Evolutionary conservation across 2,888 invertebrate species (phyloP), one percentile per base, ranked within the genome.

Genomic region (Apodemia hepburni): DNA sequence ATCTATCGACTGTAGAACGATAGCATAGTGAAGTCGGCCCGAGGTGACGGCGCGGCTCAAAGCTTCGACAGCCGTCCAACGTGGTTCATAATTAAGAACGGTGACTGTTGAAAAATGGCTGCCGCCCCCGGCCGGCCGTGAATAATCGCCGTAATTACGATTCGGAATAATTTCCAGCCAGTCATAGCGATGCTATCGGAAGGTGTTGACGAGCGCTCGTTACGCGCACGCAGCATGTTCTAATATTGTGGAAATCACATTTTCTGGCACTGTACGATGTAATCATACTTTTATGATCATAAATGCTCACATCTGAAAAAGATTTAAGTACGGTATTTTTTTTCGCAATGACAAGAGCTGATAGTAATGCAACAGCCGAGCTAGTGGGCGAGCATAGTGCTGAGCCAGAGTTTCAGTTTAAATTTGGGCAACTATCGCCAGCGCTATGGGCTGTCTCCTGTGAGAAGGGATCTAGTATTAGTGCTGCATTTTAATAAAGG

Each of bases 101-200:
- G 91, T 91, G 91, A 91, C 91, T 91, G 89, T 90, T 90, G 90
- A 90, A 91, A 91, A 91, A 91, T 90, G 88, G 88, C 88, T 76
- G 89, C 89, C 89, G 90, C 89, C 90, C 90, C 90, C 88, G 89
- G 90, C 89, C 88, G 86, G 87, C 91, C 91, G 90, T 91, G 90
- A 91, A 91, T 90, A 91, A 91, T 91, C 90, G 91, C 80, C 87
- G 90, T 91, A 91, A 91, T 90, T 91, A 91, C 90, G 86, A 90
- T 85, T 90, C 87, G 85, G 90, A 90, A 91, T 90, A 91, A 90
- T 91, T 91, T 91, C 90, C 87, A 85, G 88, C 90, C 88, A 91
- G 91, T 91, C 91, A 91, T 91, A 91, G 90, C 88, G 91, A 91
- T 91, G 84, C 80, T 91, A 91, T 91, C 91, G 87, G 84, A 79